Evolutionary conservation across 2,113 vertebrate genomes (phyloP).

Genomic region (Pao palembangensis): DNA sequence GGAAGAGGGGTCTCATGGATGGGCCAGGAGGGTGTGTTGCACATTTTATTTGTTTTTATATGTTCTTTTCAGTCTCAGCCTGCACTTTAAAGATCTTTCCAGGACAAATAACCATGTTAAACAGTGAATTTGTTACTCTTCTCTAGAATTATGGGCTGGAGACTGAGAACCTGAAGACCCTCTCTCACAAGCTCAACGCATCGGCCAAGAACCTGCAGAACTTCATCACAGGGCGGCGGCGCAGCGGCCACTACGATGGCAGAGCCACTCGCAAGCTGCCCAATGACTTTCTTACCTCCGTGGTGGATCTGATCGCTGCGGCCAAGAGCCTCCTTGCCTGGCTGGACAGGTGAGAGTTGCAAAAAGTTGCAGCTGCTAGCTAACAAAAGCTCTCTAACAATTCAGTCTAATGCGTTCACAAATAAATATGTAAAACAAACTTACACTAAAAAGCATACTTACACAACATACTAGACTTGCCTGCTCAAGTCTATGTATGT

Average conservation of each 20-base stretch:
- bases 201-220: constrained; percentile 95
- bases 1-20: constrained; percentile 1
- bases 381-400: background rate
- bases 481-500: background rate
- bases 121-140: constrained; percentile 13
- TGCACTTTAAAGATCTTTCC: constrained; percentile 3
- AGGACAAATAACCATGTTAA: constrained; percentile 21
- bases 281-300: constrained; percentile 94
- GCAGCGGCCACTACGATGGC: constrained; percentile 85
- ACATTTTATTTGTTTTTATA: background rate
- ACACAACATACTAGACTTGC: too few relatives aligned
- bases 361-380: constrained; percentile 25
- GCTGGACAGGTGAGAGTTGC: constrained; percentile 87
- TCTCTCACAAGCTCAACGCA: constrained; percentile 88
- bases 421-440: too few relatives aligned
- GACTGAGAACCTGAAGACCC: constrained; percentile 94
- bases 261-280: constrained; percentile 85
- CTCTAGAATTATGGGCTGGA: constrained; percentile 95
- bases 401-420: too few relatives aligned
- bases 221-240: constrained; percentile 85
- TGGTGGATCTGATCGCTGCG: constrained; percentile 94
- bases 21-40: constrained; percentile 22
- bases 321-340: constrained; percentile 93
- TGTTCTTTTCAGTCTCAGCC: constrained; percentile 12
- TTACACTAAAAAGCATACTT: too few relatives aligned